phyloP scores from a whole-genome alignment of 37 sponge, comb jelly and placozoan species.

The Cliona cf. orientalis region DNA sequence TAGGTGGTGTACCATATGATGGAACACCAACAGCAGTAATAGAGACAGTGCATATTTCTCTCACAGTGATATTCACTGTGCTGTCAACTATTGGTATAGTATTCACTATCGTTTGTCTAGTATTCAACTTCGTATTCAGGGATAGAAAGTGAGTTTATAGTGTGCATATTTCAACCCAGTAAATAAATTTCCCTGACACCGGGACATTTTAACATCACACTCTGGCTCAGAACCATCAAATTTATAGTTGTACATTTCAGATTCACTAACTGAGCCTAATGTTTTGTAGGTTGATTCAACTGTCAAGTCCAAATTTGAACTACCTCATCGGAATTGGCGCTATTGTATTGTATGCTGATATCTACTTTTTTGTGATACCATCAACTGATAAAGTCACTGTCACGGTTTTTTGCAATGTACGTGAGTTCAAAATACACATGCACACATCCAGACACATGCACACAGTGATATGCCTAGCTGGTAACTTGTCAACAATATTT shows the following conservation, averaged over 20 bases:
- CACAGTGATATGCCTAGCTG: too few species aligned
- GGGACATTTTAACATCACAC: too few species aligned
- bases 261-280: too few species aligned
- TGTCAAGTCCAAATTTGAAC: slow-evolving; percentile 52
- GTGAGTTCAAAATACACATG: too few species aligned
- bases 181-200: too few species aligned
- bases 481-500: too few species aligned
- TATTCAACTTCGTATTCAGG: slow-evolving; percentile 55
- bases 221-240: too few species aligned
- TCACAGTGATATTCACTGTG: slow-evolving; percentile 14
- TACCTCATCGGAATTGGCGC: slow-evolving; percentile 50
- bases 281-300: slow-evolving; percentile 22
- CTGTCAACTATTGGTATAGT: slow-evolving; percentile 24
- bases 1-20: slow-evolving; percentile 45
- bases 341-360: slow-evolving; percentile 35
- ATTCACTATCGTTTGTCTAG: slow-evolving; percentile 40
- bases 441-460: too few species aligned
- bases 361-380: slow-evolving; percentile 28
- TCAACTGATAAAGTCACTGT: background rate
- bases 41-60: slow-evolving; percentile 6
- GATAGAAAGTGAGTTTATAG: slow-evolving; percentile 55
- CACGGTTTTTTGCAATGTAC: slow-evolving; percentile 57
- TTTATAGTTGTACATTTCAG: too few species aligned
- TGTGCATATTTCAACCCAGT: too few species aligned
- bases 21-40: slow-evolving; percentile 20